Percentiles rank a stretch among this genome's conserved stretches.
Evolutionary conservation across 2,888 invertebrate genomes (phyloP).

Genomic region (Margaritifera margaritifera): DNA sequence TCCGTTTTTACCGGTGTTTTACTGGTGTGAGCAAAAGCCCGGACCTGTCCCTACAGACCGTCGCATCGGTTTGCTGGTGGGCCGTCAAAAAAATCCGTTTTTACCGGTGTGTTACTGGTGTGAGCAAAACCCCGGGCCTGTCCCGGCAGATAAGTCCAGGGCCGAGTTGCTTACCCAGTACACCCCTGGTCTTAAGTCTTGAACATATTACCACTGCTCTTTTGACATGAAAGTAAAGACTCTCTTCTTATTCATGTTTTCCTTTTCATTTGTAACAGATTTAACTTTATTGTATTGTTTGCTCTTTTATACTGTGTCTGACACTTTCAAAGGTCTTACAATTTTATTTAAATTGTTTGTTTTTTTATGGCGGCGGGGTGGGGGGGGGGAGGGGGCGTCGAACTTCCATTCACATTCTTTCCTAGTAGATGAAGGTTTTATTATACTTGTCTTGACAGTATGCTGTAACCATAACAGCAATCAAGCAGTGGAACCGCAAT

Average conservation of each 20-base stretch:
- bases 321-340: slow-evolving; percentile 3
- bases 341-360: slow-evolving; percentile 11
- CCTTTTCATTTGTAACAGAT: not conserved
- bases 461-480: slow-evolving; percentile 18
- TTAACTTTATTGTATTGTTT: slow-evolving; percentile 7
- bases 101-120: no score
- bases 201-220: not conserved
- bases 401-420: slow-evolving; percentile 6
- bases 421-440: slow-evolving; percentile 9
- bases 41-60: no score
- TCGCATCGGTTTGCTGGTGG: no score
- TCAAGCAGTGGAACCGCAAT: slow-evolving; percentile 29
- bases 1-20: no score
- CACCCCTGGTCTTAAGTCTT: no score
- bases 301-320: slow-evolving; percentile 10
- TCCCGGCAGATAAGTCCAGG: no score
- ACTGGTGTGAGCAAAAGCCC: no score
- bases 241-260: slow-evolving; percentile 1
- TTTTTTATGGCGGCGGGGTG: no score
- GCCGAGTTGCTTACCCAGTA: no score
- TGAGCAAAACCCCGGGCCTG: no score
- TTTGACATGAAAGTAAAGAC: slow-evolving; percentile 19
- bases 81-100: no score
- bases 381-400: no score
- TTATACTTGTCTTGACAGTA: slow-evolving; percentile 18